Evolutionary conservation across 2,113 vertebrate species (phyloP).

Genomic region (Cyprinodon variegatus): DNA sequence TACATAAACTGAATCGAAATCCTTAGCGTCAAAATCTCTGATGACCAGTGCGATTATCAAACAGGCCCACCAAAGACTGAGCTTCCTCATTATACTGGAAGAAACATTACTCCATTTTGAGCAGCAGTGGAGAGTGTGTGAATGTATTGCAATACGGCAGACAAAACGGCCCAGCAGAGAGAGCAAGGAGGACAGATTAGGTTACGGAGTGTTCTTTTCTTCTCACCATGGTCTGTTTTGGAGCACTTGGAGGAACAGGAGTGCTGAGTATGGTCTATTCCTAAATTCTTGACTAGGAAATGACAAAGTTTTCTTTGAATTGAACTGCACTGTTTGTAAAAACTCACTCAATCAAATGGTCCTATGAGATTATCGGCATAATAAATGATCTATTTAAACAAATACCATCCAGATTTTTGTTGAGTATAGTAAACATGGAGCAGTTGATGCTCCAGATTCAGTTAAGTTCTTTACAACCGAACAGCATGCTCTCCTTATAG

Average conservation of each 20-base stretch:
- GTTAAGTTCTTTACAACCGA: slow-evolving; percentile 59
- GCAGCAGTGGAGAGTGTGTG: no score
- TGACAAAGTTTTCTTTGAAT: background rate
- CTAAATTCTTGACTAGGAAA: background rate
- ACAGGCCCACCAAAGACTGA: no score
- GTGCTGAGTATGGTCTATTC: background rate
- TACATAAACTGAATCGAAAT: no score
- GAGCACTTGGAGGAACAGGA: background rate
- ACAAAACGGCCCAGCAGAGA: no score
- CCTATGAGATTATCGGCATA: background rate
- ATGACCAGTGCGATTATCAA: no score
- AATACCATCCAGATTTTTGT: slow-evolving; percentile 58
- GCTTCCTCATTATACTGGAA: no score
- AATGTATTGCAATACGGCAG: no score
- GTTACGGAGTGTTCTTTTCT: no score
- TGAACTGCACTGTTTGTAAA: background rate
- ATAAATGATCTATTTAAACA: slow-evolving; percentile 44
- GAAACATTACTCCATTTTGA: no score
- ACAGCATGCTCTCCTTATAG: slow-evolving; percentile 65
- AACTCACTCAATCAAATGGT: background rate
- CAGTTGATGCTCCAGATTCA: slow-evolving; percentile 38
- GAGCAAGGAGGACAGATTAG: no score
- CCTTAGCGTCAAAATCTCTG: no score
- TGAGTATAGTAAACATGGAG: slow-evolving; percentile 24
- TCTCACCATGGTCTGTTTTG: background rate